These are phyloP conservation scores for Microcebus murinus DNA, from an alignment of 2,113 vertebrate species.

Conservation along the genomic window DNA sequence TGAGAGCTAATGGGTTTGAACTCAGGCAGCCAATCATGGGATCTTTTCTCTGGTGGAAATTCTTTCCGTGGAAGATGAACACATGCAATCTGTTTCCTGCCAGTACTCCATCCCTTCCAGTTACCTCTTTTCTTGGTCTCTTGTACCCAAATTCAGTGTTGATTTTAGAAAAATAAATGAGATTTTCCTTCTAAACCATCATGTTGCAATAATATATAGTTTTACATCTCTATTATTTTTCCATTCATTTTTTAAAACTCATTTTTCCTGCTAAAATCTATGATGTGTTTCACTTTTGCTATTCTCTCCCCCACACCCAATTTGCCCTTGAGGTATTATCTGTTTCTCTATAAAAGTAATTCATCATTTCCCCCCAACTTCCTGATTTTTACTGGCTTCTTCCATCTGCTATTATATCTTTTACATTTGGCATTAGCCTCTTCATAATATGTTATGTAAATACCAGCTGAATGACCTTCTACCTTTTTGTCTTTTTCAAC, in stretches of 20 bases:
- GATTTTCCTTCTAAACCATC: constrained; percentile 37
- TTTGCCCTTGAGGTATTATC: constrained; percentile 24
- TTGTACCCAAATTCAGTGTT: not conserved
- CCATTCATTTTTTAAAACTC: not conserved
- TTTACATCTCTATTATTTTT: constrained; percentile 1
- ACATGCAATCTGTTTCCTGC: not conserved
- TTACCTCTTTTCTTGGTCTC: not conserved
- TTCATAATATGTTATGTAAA: constrained; percentile 40
- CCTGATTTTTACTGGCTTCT: constrained; percentile 15
- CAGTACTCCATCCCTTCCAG: not conserved
- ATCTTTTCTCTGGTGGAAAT: not conserved
- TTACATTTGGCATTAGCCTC: constrained; percentile 49
- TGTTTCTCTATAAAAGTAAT: constrained; percentile 48
- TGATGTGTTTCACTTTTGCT: not conserved
- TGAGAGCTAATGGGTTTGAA: constrained; percentile 18
- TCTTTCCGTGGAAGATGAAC: not conserved
- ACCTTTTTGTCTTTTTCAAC: constrained; percentile 43
- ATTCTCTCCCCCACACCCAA: not conserved
- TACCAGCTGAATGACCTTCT: not conserved
- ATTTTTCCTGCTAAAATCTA: constrained; percentile 35
- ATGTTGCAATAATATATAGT: not conserved
- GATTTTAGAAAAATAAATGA: constrained; percentile 52
- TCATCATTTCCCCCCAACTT: not conserved
- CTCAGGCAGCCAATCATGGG: not conserved
- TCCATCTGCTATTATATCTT: constrained; percentile 42